phyloP scores from a whole-genome alignment of 2,113 vertebrate species.

The Potamarius usumacintae region DNA sequence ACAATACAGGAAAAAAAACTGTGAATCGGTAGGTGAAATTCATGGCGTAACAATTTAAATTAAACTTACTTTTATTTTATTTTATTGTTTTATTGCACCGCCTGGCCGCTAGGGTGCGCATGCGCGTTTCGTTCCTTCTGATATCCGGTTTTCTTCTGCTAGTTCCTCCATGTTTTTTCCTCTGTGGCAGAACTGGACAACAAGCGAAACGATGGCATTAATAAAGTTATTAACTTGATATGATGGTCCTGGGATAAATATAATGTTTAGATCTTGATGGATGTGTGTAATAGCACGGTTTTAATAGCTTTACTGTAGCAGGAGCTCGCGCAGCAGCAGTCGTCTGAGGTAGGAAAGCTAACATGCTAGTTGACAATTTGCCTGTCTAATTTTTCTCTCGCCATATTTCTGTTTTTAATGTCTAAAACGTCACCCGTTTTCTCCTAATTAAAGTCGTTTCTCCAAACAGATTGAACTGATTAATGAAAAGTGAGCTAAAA shows the following conservation, averaged over 20 bases:
- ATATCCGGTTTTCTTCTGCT: slow-evolving; percentile 12
- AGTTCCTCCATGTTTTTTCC: not conserved
- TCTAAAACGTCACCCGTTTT: not conserved
- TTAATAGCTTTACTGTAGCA: not conserved
- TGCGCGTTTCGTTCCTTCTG: not conserved
- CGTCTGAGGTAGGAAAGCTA: slow-evolving; percentile 18
- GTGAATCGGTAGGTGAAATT: no score
- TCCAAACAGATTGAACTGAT: not conserved
- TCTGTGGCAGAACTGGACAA: not conserved
- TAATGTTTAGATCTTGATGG: not conserved
- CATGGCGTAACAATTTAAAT: no score
- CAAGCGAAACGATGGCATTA: not conserved
- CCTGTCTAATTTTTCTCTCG: not conserved
- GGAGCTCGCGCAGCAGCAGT: slow-evolving; percentile 7
- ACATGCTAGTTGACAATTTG: not conserved
- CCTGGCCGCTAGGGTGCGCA: slow-evolving; percentile 4
- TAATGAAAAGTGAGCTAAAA: not conserved
- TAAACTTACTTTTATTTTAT: not conserved
- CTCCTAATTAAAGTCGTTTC: not conserved
- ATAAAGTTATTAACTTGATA: not conserved
- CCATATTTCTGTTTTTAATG: not conserved
- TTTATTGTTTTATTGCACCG: not conserved
- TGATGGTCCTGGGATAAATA: not conserved
- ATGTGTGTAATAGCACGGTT: not conserved
- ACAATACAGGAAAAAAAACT: no score